phyloP scores from a whole-genome alignment of 2,113 vertebrate genomes.

The Ploceus nigricollis region DNA sequence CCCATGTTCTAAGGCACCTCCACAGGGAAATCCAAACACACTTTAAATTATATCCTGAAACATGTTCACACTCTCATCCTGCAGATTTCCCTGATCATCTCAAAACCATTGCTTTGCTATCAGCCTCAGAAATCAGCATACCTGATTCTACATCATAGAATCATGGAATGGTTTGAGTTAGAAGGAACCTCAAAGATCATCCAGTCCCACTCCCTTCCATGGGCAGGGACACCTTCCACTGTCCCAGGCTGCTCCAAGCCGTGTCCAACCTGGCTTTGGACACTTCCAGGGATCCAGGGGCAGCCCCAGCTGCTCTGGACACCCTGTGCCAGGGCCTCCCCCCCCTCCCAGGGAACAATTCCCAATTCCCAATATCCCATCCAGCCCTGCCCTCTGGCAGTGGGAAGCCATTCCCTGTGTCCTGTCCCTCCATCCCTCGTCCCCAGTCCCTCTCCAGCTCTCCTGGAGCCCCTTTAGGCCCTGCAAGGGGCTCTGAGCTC shows the following conservation, averaged over 20 bases:
- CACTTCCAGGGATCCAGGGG: background rate
- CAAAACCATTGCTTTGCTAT: background rate
- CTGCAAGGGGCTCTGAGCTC: background rate
- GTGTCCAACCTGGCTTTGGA: rapidly evolving
- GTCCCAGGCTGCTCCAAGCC: background rate
- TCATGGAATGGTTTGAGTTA: background rate
- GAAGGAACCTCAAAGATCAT: rapidly evolving
- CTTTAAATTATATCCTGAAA: background rate
- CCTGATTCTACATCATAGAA: background rate
- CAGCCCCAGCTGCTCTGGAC: background rate
- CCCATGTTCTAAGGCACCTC: rapidly evolving
- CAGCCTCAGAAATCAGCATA: background rate
- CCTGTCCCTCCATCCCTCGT: background rate
- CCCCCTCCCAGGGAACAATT: background rate
- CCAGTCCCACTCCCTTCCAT: background rate
- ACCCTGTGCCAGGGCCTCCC: background rate
- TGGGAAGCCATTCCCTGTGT: background rate
- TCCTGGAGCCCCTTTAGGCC: background rate
- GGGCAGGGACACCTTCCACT: background rate
- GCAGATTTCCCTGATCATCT: background rate
- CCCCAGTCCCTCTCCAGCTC: background rate
- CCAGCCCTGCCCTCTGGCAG: rapidly evolving
- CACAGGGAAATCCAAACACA: background rate
- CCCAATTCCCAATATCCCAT: background rate
- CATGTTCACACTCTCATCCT: rapidly evolving